Evolutionary conservation across 1,140 invertebrate species (phyloP).

Genomic region (Drosophila micromelanica): DNA sequence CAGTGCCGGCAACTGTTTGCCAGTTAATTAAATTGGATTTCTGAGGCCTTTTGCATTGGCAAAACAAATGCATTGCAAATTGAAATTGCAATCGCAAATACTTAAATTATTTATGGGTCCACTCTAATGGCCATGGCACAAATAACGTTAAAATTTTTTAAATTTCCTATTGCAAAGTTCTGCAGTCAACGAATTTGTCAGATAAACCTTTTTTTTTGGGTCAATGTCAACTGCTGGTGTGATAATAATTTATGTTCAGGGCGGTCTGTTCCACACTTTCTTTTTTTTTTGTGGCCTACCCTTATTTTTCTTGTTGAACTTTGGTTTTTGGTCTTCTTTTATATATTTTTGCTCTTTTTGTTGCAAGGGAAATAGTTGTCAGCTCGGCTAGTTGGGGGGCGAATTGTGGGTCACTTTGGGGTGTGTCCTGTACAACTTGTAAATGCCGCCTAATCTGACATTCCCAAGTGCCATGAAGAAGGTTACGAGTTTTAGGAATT

Average conservation of each 20-base stretch:
- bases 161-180: constrained; percentile 11
- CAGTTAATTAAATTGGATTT: constrained; percentile 65
- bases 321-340: not conserved
- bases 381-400: not conserved
- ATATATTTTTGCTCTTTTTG: not conserved
- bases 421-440: constrained; percentile 3
- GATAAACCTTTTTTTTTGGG: constrained; percentile 23
- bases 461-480: not conserved
- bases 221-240: constrained; percentile 40
- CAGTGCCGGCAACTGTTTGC: constrained; percentile 36
- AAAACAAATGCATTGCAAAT: constrained; percentile 32
- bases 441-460: constrained; percentile 5
- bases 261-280: not conserved
- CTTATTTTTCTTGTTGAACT: constrained; percentile 22
- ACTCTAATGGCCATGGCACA: constrained; percentile 23
- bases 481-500: constrained; percentile 11
- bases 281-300: not conserved
- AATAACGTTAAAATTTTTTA: constrained; percentile 26
- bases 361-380: constrained; percentile 14
- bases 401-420: not conserved
- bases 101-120: constrained; percentile 48
- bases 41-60: constrained; percentile 39
- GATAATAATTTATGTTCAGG: constrained; percentile 42
- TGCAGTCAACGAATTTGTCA: constrained; percentile 14
- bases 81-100: constrained; percentile 24